These are phyloP conservation scores for Papilio polytes DNA, from an alignment of 1,140 invertebrate species.

Conservation along the genomic window DNA sequence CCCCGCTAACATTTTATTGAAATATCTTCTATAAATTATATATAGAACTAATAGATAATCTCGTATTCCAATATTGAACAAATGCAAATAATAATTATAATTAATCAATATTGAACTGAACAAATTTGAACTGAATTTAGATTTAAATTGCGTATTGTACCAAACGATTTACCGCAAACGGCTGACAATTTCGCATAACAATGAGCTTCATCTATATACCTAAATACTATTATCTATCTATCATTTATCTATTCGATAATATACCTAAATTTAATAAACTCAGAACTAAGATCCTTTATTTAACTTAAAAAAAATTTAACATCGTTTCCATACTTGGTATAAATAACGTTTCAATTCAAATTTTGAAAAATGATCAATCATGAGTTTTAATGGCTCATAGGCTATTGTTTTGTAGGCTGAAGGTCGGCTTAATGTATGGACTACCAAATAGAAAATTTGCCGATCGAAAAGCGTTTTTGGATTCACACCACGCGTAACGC, in stretches of 20 bases:
- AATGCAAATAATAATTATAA: conserved; percentile 1
- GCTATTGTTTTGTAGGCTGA: conserved; percentile 44
- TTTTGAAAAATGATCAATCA: not conserved
- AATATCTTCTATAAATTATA: conserved; percentile 3
- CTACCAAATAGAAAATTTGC: conserved; percentile 54
- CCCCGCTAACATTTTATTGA: conserved; percentile 14
- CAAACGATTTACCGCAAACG: conserved; percentile 2
- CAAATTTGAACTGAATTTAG: conserved; percentile 3
- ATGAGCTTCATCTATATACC: not conserved
- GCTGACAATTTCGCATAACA: not conserved
- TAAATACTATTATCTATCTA: too few relatives aligned
- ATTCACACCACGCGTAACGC: conserved; percentile 66
- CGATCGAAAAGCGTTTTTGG: conserved; percentile 67
- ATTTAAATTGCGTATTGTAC: not conserved
- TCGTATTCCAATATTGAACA: not conserved
- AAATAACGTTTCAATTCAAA: not conserved
- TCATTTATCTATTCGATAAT: not conserved
- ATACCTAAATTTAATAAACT: not conserved
- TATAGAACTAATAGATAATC: not conserved
- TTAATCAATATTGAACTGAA: conserved; percentile 22
- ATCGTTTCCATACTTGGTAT: not conserved
- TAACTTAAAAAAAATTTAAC: not conserved
- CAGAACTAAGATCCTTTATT: not conserved
- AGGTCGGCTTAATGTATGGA: conserved; percentile 29
- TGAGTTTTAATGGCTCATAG: conserved; percentile 45